A percentile compares a stretch with the other conserved stretches of the same genome.
These are phyloP conservation scores for Microplitis mediator DNA, from an alignment of 1,140 invertebrate species.

Conservation along the genomic window DNA sequence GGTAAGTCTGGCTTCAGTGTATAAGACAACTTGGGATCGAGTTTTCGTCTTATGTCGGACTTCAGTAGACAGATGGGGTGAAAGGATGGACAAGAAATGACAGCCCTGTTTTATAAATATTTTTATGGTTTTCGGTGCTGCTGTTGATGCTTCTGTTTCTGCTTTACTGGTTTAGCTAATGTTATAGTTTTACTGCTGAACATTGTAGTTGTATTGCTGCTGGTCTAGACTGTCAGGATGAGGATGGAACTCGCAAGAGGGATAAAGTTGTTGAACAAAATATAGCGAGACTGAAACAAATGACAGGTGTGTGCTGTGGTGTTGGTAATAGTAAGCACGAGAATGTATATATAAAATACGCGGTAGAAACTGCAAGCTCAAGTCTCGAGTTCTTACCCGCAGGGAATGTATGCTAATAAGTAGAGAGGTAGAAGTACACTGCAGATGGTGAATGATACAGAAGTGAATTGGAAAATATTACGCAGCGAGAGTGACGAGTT, in stretches of 20 bases:
- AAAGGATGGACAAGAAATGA: neutral
- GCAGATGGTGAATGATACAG: neutral
- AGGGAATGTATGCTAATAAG: slow-evolving; percentile 45
- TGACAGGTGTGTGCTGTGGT: neutral
- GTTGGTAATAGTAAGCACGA: neutral
- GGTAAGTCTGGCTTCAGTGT: neutral
- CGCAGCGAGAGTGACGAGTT: slow-evolving; percentile 4
- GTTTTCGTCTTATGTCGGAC: too few species aligned
- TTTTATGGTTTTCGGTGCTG: neutral
- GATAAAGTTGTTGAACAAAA: neutral
- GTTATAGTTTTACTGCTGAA: too few species aligned
- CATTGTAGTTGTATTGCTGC: too few species aligned
- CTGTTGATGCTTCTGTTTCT: too few species aligned
- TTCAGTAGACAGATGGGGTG: too few species aligned
- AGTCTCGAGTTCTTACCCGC: slow-evolving; percentile 42
- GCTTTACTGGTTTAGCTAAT: too few species aligned
- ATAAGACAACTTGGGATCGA: neutral
- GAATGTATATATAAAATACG: slow-evolving; percentile 3
- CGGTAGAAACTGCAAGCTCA: neutral
- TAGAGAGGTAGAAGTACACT: neutral
- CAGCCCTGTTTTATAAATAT: neutral
- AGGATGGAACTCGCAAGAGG: neutral
- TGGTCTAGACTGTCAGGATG: too few species aligned
- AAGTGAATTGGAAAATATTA: slow-evolving; percentile 22
- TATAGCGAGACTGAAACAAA: slow-evolving; percentile 4